These are phyloP conservation scores for Therioaphis trifolii DNA, from an alignment of 2,888 invertebrate species.

Conservation along the genomic window DNA sequence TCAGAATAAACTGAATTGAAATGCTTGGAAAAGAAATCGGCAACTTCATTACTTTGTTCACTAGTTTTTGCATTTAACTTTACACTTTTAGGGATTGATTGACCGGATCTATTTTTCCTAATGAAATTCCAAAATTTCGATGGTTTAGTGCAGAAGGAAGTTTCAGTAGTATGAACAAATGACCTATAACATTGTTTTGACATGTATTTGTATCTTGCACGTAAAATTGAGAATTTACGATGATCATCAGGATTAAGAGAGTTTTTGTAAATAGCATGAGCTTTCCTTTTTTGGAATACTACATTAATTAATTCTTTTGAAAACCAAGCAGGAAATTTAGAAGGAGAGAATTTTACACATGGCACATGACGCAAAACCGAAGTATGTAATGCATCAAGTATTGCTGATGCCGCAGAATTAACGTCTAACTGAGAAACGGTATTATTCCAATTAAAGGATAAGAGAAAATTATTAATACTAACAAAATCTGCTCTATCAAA, in stretches of 20 bases:
- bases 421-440: not conserved
- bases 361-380: not conserved
- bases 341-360: not conserved
- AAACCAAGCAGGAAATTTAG: slow-evolving; percentile 8
- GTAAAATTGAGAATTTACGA: no score
- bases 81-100: not conserved
- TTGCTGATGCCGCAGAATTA: not conserved
- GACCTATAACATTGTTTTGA: slow-evolving; percentile 15
- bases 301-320: not conserved
- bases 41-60: not conserved
- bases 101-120: slow-evolving; percentile 15
- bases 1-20: slow-evolving; percentile 9
- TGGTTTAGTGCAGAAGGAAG: not conserved
- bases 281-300: slow-evolving; percentile 20
- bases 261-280: not conserved
- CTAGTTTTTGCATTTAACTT: not conserved
- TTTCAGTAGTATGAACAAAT: not conserved
- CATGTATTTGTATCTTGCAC: no score
- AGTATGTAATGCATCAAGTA: slow-evolving; percentile 2
- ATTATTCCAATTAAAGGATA: not conserved
- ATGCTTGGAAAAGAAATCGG: not conserved
- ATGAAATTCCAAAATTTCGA: not conserved
- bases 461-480: slow-evolving; percentile 6
- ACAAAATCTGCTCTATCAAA: not conserved
- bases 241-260: not conserved